phyloP scores from a whole-genome alignment of 2,113 vertebrate species.

The Apus apus region DNA sequence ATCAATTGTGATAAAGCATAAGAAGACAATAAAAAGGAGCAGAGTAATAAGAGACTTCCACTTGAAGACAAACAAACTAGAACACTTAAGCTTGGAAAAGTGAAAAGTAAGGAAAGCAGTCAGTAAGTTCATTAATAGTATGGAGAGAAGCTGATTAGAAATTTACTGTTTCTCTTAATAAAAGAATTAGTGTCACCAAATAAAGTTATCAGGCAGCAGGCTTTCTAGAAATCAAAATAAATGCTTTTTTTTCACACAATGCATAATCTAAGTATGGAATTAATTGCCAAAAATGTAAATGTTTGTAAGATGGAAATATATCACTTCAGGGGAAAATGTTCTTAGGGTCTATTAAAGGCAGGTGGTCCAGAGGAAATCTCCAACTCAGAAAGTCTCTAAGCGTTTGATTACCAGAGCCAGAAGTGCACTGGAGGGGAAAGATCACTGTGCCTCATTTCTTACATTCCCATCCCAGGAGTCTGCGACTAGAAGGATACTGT shows the following conservation, averaged over 20 bases:
- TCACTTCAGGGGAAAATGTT: background rate
- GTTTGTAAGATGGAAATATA: background rate
- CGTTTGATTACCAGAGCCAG: background rate
- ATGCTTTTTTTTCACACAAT: background rate
- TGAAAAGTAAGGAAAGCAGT: background rate
- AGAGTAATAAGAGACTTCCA: background rate
- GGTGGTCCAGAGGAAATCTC: background rate
- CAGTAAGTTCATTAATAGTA: background rate
- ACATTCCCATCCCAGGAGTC: background rate
- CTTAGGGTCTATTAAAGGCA: background rate
- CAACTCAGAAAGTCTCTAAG: background rate
- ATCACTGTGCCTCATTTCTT: background rate
- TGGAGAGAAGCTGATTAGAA: background rate
- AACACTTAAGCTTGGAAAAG: background rate
- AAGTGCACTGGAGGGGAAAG: background rate
- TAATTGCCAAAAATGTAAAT: background rate
- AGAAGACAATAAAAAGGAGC: background rate
- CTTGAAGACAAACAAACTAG: background rate
- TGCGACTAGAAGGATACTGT: background rate
- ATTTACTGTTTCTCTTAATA: background rate
- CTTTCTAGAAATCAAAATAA: background rate
- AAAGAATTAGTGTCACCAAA: background rate
- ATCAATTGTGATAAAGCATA: background rate
- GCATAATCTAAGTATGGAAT: background rate
- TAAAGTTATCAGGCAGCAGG: background rate